Conservation (phyloP, 2,797 vertebrate genomes). For the Lacerta agilis region DNA sequence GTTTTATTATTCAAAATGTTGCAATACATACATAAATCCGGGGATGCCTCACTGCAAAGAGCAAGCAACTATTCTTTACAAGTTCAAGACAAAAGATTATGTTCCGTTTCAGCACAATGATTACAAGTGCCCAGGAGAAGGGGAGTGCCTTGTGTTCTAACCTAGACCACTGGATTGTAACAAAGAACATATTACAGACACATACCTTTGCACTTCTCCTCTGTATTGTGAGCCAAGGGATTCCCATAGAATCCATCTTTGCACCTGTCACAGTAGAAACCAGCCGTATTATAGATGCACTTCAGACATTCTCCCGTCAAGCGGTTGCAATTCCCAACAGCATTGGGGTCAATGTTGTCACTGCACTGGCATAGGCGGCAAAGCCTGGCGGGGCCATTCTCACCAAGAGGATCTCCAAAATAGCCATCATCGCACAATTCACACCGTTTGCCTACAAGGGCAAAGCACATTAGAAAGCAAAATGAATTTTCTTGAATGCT, state of each 20-base stretch:
- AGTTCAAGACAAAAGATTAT: neutral
- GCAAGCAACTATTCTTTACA: neutral
- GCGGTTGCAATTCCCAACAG: constrained; percentile 93
- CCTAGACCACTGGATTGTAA: neutral
- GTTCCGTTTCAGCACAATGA: neutral
- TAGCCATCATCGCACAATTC: constrained; percentile 96
- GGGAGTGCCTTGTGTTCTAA: neutral
- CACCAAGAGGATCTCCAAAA: constrained; percentile 91
- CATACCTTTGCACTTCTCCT: constrained; percentile 90
- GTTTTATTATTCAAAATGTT: neutral
- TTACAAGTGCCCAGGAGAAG: neutral
- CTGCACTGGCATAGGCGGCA: constrained; percentile 94
- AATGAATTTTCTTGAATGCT: rapidly evolving
- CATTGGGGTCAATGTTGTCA: constrained; percentile 94
- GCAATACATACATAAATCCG: neutral
- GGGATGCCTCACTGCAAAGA: neutral
- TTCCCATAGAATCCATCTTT: constrained; percentile 90
- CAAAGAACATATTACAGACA: neutral
- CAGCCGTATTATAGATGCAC: constrained; percentile 92
- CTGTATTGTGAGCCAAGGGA: constrained; percentile 79
- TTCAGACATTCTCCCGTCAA: constrained; percentile 91
- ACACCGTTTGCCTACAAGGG: constrained; percentile 87
- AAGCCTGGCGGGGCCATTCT: constrained; percentile 75
- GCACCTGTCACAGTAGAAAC: constrained; percentile 95
- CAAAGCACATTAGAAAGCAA: rapidly evolving